These are phyloP conservation scores for Smutsia gigantea DNA, from an alignment of 2,797 vertebrate genomes.

Conservation along the genomic window DNA sequence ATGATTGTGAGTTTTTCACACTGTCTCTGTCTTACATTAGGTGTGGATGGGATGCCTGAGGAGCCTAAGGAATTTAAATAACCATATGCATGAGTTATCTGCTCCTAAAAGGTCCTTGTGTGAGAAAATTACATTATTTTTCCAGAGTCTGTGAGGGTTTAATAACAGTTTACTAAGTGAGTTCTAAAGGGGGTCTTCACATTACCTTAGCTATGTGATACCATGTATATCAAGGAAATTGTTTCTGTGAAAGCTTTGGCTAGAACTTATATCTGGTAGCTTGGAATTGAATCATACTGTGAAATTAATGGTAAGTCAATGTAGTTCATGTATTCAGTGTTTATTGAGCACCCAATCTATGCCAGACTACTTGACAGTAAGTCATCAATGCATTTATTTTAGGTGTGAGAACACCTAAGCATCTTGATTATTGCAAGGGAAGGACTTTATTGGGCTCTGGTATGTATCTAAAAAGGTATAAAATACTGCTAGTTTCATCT, in stretches of 20 bases:
- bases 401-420: not conserved
- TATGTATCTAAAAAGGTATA: not conserved
- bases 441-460: conserved; percentile 9
- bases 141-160: not conserved
- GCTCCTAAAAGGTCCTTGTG: conserved; percentile 10
- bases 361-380: not conserved
- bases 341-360: not conserved
- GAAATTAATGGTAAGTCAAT: not conserved
- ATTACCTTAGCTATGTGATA: not conserved
- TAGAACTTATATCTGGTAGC: not conserved
- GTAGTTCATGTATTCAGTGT: not conserved
- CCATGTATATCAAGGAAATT: not conserved
- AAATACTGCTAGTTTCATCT: not conserved
- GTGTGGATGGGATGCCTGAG: not conserved
- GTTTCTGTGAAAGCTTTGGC: not conserved
- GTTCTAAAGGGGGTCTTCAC: conserved; percentile 9
- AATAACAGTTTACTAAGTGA: not conserved
- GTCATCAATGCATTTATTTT: not conserved
- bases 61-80: conserved; percentile 20
- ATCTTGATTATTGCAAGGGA: conserved; percentile 39
- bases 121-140: conserved; percentile 47
- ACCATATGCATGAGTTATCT: not conserved
- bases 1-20: not conserved
- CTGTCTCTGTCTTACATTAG: not conserved
- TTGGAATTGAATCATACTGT: not conserved